phyloP scores from a whole-genome alignment of 1,140 invertebrate genomes.

The Temnothorax nylanderi region DNA sequence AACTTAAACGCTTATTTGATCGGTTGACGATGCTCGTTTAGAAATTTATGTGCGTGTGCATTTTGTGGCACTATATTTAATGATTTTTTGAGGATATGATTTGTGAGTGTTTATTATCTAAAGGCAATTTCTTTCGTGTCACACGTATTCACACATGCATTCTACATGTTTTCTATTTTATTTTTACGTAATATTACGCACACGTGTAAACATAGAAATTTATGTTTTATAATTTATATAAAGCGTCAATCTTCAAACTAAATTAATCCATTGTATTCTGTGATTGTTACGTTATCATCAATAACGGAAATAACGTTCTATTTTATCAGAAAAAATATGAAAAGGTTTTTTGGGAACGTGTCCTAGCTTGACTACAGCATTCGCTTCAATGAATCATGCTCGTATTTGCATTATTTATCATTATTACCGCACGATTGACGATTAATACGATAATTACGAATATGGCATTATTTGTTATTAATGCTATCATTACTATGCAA shows the following conservation, averaged over 20 bases:
- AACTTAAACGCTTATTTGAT: background rate
- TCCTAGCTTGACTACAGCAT: background rate
- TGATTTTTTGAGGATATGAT: background rate
- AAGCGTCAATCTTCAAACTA: background rate
- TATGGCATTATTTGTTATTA: slow-evolving; percentile 30
- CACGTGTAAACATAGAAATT: background rate
- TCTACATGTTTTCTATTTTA: background rate
- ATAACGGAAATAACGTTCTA: background rate
- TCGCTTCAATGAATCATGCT: background rate
- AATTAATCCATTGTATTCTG: background rate
- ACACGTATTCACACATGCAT: background rate
- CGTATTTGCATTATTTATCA: background rate
- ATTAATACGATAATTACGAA: slow-evolving; percentile 42
- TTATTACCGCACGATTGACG: slow-evolving; percentile 14
- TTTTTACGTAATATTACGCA: background rate
- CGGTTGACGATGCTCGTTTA: slow-evolving; percentile 9
- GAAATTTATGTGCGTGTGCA: slow-evolving; percentile 44
- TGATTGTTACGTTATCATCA: background rate
- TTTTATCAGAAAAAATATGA: background rate
- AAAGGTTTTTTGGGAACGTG: background rate
- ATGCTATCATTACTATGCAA: slow-evolving; percentile 43
- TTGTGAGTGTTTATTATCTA: background rate
- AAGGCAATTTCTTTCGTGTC: background rate
- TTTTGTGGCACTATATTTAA: slow-evolving; percentile 13
- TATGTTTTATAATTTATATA: background rate